phyloP scores from a whole-genome alignment of 2,888 invertebrate species.

The Nymphalis urticae region DNA sequence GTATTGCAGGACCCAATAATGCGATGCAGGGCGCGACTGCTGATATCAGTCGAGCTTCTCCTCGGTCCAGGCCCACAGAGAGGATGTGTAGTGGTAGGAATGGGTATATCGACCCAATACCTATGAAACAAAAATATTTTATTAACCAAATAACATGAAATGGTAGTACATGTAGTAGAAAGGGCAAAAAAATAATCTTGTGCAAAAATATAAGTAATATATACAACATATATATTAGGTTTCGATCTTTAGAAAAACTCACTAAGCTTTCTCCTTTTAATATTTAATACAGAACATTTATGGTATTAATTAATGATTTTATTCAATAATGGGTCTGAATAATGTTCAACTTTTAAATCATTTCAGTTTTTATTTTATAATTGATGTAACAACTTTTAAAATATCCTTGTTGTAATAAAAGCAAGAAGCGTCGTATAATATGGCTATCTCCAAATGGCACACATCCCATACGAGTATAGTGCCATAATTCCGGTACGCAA shows the following conservation, averaged over 20 bases:
- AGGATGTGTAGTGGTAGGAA: constrained; percentile 91
- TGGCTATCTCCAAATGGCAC: constrained; percentile 37
- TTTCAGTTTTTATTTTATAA: neutral
- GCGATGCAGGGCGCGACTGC: constrained; percentile 90
- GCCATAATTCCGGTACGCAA: constrained; percentile 39
- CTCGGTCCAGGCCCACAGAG: constrained; percentile 86
- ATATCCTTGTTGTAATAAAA: too few species aligned
- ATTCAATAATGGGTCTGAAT: too few species aligned
- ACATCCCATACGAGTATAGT: constrained; percentile 28
- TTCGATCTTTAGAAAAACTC: too few species aligned
- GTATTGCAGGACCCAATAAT: constrained; percentile 88
- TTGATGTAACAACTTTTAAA: neutral
- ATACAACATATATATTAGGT: too few species aligned
- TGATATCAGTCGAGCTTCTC: constrained; percentile 89
- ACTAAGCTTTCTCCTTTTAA: too few species aligned
- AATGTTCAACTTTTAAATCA: too few species aligned
- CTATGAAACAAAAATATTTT: constrained; percentile 70
- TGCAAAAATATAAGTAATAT: too few species aligned
- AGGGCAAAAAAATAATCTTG: too few species aligned
- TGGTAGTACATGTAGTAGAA: neutral
- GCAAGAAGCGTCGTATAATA: neutral
- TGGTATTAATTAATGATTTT: too few species aligned
- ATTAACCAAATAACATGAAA: neutral
- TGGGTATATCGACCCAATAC: constrained; percentile 90
- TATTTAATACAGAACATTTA: too few species aligned